These are phyloP conservation scores for Micronisus gabar DNA, from an alignment of 2,113 vertebrate genomes.

Conservation along the genomic window DNA sequence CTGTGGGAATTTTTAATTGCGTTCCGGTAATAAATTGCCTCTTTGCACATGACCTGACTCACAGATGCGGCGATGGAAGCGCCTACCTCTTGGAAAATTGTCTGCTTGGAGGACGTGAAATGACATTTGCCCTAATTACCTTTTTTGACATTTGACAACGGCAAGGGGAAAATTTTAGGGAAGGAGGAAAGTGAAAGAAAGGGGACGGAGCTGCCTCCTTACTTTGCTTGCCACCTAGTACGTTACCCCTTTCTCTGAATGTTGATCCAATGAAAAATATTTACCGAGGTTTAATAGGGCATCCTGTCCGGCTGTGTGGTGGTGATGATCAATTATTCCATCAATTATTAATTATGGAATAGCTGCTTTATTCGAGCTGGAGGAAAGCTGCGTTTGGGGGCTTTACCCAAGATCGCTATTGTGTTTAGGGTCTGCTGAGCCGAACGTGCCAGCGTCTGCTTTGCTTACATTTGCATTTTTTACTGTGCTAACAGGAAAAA, in stretches of 20 bases:
- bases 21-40: background rate
- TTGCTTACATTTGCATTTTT: slow-evolving; percentile 81
- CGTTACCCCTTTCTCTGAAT: background rate
- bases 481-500: slow-evolving; percentile 46
- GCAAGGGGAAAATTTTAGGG: background rate
- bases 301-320: background rate
- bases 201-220: background rate
- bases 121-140: slow-evolving; percentile 16
- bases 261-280: background rate
- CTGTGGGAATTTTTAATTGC: background rate
- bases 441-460: slow-evolving; percentile 67
- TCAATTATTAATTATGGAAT: slow-evolving; percentile 60
- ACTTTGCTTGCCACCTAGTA: background rate
- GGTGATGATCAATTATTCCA: slow-evolving; percentile 28
- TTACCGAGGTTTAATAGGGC: background rate
- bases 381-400: slow-evolving; percentile 48
- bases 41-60: background rate
- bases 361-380: slow-evolving; percentile 53
- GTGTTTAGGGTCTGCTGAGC: slow-evolving; percentile 15
- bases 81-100: background rate
- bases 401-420: slow-evolving; percentile 59
- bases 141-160: background rate
- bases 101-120: background rate
- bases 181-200: background rate
- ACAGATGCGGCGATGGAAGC: background rate